Evolutionary conservation across 2,888 invertebrate species (phyloP).

Genomic region (Eristalis arbustorum): DNA sequence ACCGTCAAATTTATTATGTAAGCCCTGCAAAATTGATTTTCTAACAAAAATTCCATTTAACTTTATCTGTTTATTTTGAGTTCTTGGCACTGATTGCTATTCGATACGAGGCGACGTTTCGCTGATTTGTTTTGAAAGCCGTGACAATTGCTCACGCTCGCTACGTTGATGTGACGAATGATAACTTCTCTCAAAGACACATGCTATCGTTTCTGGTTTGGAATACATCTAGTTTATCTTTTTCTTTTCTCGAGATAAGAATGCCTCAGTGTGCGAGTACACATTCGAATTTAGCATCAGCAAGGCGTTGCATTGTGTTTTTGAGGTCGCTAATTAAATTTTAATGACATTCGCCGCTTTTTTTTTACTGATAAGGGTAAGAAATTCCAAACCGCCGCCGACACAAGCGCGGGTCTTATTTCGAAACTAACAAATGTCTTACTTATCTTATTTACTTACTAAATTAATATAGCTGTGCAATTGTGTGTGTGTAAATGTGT

Average conservation of each 20-base stretch:
- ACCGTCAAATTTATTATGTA: background rate
- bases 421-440: background rate
- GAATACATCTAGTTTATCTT: background rate
- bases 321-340: background rate
- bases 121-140: background rate
- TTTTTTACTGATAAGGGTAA: background rate
- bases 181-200: background rate
- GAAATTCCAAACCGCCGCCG: background rate
- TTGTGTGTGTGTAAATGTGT: background rate
- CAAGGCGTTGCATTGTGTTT: background rate
- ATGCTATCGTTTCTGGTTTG: background rate
- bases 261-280: background rate
- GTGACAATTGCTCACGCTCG: background rate
- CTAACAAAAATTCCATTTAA: background rate
- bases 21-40: background rate
- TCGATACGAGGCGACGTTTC: background rate
- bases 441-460: background rate
- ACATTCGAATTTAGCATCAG: background rate
- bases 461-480: background rate
- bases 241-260: background rate
- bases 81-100: background rate
- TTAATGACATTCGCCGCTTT: background rate
- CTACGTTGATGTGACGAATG: background rate
- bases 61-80: background rate
- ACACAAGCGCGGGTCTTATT: background rate